A percentile compares a stretch with the other conserved stretches of the same genome.
Evolutionary conservation across 2,797 vertebrate genomes (phyloP).

Genomic region (Streptopelia turtur): DNA sequence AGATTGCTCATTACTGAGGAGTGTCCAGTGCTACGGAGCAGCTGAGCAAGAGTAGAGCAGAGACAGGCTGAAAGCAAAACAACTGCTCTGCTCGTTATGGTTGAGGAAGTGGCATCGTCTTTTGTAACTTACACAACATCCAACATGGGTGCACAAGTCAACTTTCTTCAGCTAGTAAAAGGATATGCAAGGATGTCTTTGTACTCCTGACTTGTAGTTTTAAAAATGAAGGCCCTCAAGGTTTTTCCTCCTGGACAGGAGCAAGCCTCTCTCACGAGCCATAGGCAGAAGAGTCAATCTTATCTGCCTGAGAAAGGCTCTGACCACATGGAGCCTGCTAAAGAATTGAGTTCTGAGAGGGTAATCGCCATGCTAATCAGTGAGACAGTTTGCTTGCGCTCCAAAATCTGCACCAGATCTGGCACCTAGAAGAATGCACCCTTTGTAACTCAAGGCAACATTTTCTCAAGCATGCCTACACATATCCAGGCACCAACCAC

Average conservation of each 20-base stretch:
- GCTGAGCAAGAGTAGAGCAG: background rate
- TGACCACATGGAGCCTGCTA: background rate
- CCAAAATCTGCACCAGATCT: background rate
- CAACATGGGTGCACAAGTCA: background rate
- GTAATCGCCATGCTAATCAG: background rate
- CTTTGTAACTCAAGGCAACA: slow-evolving; percentile 22
- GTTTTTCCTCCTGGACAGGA: background rate
- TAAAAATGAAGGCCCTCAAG: background rate
- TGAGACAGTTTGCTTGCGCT: background rate
- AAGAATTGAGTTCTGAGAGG: background rate
- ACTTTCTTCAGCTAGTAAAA: background rate
- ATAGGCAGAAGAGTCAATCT: background rate
- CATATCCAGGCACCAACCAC: background rate
- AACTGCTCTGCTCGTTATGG: background rate
- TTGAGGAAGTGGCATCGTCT: background rate
- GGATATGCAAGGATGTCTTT: background rate
- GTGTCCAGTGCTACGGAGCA: background rate
- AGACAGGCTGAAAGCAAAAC: background rate
- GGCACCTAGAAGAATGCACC: slow-evolving; percentile 5
- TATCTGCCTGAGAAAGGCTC: background rate
- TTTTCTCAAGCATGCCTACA: slow-evolving; percentile 24
- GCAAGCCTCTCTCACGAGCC: background rate
- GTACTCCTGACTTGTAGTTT: background rate
- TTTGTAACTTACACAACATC: background rate
- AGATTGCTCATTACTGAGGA: background rate